Base-by-base conservation (phyloP, 2,888 invertebrate genomes). In the Pseudococcus jackbeardsleyi region DNA sequence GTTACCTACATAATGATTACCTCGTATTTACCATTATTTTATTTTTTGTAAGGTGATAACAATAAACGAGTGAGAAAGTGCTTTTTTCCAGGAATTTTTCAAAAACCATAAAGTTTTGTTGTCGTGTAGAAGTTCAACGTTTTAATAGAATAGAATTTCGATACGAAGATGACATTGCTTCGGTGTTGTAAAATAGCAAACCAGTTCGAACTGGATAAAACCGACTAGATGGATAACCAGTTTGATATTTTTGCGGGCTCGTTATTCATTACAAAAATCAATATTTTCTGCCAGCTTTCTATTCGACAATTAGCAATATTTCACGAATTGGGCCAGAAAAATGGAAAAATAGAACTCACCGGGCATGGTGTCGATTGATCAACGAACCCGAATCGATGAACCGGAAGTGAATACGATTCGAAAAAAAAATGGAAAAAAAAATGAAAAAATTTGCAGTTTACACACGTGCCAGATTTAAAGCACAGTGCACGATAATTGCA, bases 121-220 rank as follows among this genome's bases (percentile, higher is more conserved):
- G 26, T 46, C 11, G 17, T 50, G 6, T 22, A 11, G 9, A 72
- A 72, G 39, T 72, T 72, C 72, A 33, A 33, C 17, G 15, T 33
- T 72, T 72, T 72, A 33, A 33, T 15, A 72, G 33, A 72, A 72
- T 72, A 15, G 1, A 72, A n/a, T 79, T 79, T 46, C 46, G n/a
- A 42, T 42, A 79, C 17, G 33, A 42, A 42, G 42, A 79, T 79
- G 79, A 79, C 79, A 79, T 79, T 17, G 79, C 79, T 42, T 12
- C 39, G n/a, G 26, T 2, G 26, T 33, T 33, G 26, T 33, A 79
- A 42, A 42, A 42, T 9, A 9, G 19, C 7, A 42, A 86, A 86
- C 86, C 86, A 64, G 86, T 86, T 86, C 59, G n/a, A 86, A 86
- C 86, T 86, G 86, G 86, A 59, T 86, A 86, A 86, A 86, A 86